Evolutionary conservation across 2,888 invertebrate genomes (phyloP).

Genomic region (Cyaniris semiargus): DNA sequence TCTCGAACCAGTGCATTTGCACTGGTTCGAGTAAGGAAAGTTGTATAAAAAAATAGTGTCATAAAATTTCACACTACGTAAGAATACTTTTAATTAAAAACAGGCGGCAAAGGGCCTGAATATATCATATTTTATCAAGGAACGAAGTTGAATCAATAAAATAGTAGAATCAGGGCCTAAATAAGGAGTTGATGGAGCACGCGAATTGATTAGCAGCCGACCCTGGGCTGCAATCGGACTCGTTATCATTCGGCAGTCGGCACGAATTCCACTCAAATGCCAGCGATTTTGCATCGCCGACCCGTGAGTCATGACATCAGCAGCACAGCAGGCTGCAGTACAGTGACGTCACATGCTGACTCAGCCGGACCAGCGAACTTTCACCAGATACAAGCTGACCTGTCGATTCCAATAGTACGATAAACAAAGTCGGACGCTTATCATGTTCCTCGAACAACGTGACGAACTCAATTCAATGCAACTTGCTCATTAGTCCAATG

Average conservation of each 20-base stretch:
- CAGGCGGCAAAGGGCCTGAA: no score
- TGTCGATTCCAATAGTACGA: not conserved
- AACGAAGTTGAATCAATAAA: not conserved
- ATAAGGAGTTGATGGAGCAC: not conserved
- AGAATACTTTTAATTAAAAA: no score
- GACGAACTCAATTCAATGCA: not conserved
- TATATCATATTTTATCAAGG: no score
- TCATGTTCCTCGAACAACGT: not conserved
- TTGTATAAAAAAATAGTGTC: no score
- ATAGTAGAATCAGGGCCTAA: not conserved
- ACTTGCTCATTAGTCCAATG: not conserved
- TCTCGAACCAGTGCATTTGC: no score
- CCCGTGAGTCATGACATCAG: conserved; percentile 7
- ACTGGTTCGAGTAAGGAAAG: no score
- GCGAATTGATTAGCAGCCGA: not conserved
- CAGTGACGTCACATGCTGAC: conserved; percentile 12
- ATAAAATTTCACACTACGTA: no score
- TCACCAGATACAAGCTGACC: not conserved
- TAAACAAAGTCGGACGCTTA: not conserved
- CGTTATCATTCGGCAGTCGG: not conserved
- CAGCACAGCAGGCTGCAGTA: conserved; percentile 2
- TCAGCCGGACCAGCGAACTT: conserved; percentile 8
- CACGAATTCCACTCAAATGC: conserved; percentile 3
- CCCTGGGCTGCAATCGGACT: not conserved
- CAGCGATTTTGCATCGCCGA: not conserved